Evolutionary conservation across 2,113 vertebrate species (phyloP).

Genomic region (Riparia riparia): DNA sequence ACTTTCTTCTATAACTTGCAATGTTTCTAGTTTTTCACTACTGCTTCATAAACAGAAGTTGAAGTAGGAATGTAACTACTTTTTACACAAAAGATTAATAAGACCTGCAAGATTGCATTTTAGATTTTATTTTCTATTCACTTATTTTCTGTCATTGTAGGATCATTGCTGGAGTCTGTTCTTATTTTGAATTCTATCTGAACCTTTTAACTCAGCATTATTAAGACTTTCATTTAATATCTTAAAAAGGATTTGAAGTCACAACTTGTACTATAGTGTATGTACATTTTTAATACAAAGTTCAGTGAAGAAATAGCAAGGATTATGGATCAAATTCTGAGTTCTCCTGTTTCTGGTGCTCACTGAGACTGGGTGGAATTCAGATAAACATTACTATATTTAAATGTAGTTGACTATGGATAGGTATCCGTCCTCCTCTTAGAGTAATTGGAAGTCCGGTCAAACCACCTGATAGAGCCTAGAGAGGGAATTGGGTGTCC

Average conservation of each 20-base stretch:
- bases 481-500: not conserved
- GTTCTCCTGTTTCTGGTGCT: not conserved
- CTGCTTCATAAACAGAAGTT: not conserved
- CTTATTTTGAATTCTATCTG: not conserved
- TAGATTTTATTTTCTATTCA: not conserved
- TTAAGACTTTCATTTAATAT: not conserved
- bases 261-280: not conserved
- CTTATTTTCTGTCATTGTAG: not conserved
- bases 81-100: not conserved
- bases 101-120: not conserved
- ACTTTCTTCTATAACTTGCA: not conserved
- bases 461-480: not conserved
- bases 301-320: not conserved
- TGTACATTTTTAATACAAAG: not conserved
- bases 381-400: not conserved
- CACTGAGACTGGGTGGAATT: not conserved
- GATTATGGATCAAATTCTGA: not conserved
- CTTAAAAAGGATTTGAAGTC: not conserved
- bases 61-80: not conserved
- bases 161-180: not conserved
- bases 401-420: not conserved
- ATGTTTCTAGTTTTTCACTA: not conserved
- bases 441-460: not conserved
- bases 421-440: not conserved
- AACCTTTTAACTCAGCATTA: not conserved